A percentile compares a stretch with the other conserved stretches of the same genome.
These are phyloP conservation scores for Cranoglanis bouderius DNA, from an alignment of 2,113 vertebrate genomes.

Conservation along the genomic window DNA sequence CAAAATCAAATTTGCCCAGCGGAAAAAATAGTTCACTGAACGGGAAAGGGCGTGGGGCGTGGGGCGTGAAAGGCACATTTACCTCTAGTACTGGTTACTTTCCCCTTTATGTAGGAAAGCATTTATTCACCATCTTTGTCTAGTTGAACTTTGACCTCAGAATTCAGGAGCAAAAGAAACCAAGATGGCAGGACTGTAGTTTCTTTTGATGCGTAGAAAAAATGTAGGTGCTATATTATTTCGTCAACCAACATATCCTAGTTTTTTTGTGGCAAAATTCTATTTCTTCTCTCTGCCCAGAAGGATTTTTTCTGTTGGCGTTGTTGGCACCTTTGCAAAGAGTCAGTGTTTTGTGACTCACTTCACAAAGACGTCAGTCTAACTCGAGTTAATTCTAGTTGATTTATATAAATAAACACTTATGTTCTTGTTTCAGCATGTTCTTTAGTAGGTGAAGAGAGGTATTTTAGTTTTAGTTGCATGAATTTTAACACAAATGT, in stretches of 20 bases:
- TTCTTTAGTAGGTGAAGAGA: background rate
- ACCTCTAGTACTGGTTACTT: background rate
- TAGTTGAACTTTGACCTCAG: background rate
- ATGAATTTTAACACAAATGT: background rate
- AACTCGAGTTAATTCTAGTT: background rate
- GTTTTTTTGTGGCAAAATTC: background rate
- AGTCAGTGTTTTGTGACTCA: background rate
- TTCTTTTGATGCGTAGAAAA: background rate
- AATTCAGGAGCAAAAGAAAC: background rate
- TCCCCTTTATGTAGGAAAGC: background rate
- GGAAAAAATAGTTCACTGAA: background rate
- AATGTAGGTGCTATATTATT: background rate
- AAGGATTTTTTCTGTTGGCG: background rate
- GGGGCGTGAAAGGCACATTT: background rate
- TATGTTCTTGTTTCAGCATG: background rate
- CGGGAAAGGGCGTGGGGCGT: background rate
- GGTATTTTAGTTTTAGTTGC: background rate
- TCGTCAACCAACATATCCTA: background rate
- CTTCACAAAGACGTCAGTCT: background rate
- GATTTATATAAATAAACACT: background rate
- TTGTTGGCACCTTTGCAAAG: background rate
- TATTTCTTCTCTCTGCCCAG: background rate
- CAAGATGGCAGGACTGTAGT: background rate
- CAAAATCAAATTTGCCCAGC: background rate
- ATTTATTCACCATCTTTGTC: background rate